Base-by-base conservation (phyloP, 1,140 invertebrate genomes). In the Ditylenchus dipsaci region DNA sequence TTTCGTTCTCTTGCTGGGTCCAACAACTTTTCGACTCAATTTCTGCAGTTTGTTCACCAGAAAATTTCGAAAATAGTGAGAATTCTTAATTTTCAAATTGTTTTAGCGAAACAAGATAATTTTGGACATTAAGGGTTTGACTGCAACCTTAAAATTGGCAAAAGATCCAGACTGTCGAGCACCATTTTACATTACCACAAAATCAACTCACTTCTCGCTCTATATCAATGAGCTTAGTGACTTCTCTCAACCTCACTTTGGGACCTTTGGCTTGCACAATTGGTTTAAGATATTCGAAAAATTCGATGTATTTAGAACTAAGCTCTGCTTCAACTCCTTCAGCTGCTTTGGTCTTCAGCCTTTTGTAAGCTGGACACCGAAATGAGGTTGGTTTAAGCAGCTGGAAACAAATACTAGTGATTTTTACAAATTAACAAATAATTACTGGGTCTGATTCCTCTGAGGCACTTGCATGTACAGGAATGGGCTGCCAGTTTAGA, bases 381-480 rank as follows among this genome's bases (percentile, higher is more conserved):
- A 68, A 65, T 19, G 59, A 53, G 15, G 67, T 68, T 26, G 67
- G 67, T 27, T 68, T 68, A 0, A 68, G 29, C n/a, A 68, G 17
- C 67, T 68, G 13, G 49, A 68, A 63, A 38, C 17, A 3, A 26
- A 21, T 53, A 7, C 3, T 7, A 53, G 3, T 7, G n/a, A 53
- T 53, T 26, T 53, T 17, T 53, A 26, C 23, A 21, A 26, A 53
- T 7, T 7, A 53, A 26, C n/a, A 53, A 53, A 53, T 57, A 23
- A 29, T 67, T 49, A 68, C 68, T 65, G 68, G 43, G 13, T 69
- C 68, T 29, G 21, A n/a, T 3, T 33, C 23, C 17, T 30, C 42
- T 43, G 29, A 15, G 11, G 59, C 67, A 8, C 59, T 68, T 23
- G 67, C 63, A 42, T 68, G 67, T 8, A 68, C 60, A 23, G 67